Evolutionary conservation across 2,888 invertebrate species (phyloP), one percentile per base, ranked within the genome.

Genomic region (Chrysolina haemoptera): DNA sequence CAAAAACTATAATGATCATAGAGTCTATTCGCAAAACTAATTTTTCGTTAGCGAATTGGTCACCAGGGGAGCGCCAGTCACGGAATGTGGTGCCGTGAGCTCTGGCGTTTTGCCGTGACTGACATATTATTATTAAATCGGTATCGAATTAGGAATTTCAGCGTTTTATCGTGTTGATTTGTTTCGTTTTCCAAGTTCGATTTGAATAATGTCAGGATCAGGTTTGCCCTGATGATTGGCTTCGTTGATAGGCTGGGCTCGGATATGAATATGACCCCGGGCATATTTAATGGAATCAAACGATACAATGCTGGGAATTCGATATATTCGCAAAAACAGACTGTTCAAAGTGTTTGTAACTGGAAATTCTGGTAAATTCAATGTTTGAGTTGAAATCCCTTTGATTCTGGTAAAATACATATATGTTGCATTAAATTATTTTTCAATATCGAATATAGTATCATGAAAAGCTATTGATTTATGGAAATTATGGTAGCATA

Each of bases 11-110:
- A 43, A 2, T 14, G 43, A 9, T 12, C 3, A 43, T 43, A 14
- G 43, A 43, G 43, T 14, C 10, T 12, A 14, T 14, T 43, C 2
- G 43, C 14, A 6, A 0, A 43, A 43, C n/a, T 9, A 35, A 27
- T 76, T 77, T 76, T 77, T 70, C 78, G 76, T 74, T 74, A 76
- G 82, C 81, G 80, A 82, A 84, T 84, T 81, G 83, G 76, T 81
- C 82, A 81, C 82, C 82, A 81, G 79, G 79, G 82, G 81, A 80
- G 81, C 80, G 80, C 83, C 82, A 81, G 84, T 85, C 85, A 85
- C 84, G 85, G 83, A 50, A 69, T 66, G 46, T 73, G 65, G 59
- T 62, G 22, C 50, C 27, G 65, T 73, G 70, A 73, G 69, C 69
- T 73, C 73, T 70, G 63, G 70, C 66, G 66, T 8, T n/a, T 14